Base-by-base conservation (phyloP, 2,797 vertebrate species). In the Microctenopoma lineatum region DNA sequence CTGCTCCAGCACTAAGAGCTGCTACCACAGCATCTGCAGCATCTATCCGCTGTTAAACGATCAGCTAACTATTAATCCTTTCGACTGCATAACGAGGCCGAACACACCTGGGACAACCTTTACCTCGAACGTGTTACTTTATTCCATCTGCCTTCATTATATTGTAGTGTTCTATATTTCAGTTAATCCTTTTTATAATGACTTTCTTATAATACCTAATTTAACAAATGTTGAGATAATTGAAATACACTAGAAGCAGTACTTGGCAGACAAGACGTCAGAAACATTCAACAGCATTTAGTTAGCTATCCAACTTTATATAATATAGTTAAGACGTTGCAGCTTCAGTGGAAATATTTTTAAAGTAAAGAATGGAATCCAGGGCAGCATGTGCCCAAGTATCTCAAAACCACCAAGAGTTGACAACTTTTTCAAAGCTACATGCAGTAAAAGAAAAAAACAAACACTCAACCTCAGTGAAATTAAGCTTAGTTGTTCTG, bases 401-500 rank as follows among this genome's bases (percentile, higher is more conserved):
- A 18, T 64, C 59, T 66, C 69, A 27, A 34, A 62, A 75, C 11
- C 59, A 63, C 11, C 10, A 3, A 45, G 8, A 65, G 41, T 14
- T 18, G 38, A 61, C 10, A 85, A 74, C 39, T 50, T 57, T 59
- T 53, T 26, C 27, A 44, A 73, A 61, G 61, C 26, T 38, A 14
- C 36, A 64, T 32, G 16, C 44, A 55, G 41, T 34, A 51, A 44
- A 47, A 29, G 34, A 51, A 44, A 47, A 29, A 25, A 60, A 16
- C 44, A 47, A 70, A 75, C 38, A 48, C 54, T 48, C 21, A 38
- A 77, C 56, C 48, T 74, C 41, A 9, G 50, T 66, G 11, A 66
- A 80, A 82, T 67, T 65, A 69, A 78, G 73, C 48, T 39, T 34
- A 42, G 73, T 67, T 82, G 81, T 69, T 81, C 53, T 70, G 46